Base-by-base conservation (phyloP, 2,113 vertebrate species). In the Ginglymostoma cirratum region DNA sequence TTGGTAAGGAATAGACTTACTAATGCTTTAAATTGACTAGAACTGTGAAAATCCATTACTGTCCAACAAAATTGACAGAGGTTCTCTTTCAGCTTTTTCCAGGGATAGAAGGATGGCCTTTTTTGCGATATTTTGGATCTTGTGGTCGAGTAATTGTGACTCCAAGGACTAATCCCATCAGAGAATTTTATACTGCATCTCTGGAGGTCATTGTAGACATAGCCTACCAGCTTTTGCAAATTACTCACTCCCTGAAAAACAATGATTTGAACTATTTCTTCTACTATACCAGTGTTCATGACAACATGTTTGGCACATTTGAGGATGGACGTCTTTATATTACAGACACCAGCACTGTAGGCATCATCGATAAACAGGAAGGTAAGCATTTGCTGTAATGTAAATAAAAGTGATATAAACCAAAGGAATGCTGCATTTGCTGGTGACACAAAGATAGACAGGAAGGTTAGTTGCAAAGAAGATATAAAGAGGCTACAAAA, bases 241-340 rank as follows among this genome's bases (percentile, higher is more conserved):
- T 98, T 96, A 97, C 98, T 80, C 97, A 97, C 96, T 98, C 97
- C 96, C 97, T 98, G 97, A 97, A 96, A 96, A 97, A 83, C 97
- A 98, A 98, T 70, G 98, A 98, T 96, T 97, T 98, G 96, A 97
- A 97, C 96, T 98, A 98, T 96, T 98, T 97, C 96, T 98, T 98
- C 96, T 98, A 98, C 96, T 98, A 98, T 97, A 98, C 98, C 96
- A 97, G 70, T 0, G 96, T 98, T 72, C 97, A 98, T 0, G 96
- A 97, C 94, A 96, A 96, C 97, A 98, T 97, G 96, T 98, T 98
- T n/a, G 98, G 98, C 34, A 97, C 97, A 96, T 97, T 98, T 96
- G 97, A 97, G 96, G 98, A 98, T 0, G 97, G 98, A 92, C 97
- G 98, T 96, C 97, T 98, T 97, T 97, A 98, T 97, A 98, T 98